Evolutionary conservation across 2,888 invertebrate genomes (phyloP), one percentile per base, ranked within the genome.

Genomic region (Microctonus brassicae): DNA sequence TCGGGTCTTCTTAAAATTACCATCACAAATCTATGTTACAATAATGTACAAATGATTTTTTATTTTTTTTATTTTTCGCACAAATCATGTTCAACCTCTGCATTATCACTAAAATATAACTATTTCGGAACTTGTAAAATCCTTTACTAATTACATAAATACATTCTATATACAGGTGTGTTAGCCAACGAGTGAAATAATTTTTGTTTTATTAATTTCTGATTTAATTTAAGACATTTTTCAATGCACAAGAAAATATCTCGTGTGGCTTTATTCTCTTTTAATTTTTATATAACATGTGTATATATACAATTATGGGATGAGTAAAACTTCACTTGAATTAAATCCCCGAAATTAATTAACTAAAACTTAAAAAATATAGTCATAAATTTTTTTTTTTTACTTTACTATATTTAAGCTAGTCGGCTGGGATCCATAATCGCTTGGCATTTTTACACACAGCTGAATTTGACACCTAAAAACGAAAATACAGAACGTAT

Each of bases 391-490:
- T 60, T 34, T 60, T 60, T 60, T 33, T 75, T 77, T n/a, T n/a
- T n/a, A n/a, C n/a, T n/a, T n/a, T 76, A 82, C 82, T 85, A 85
- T 84, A 85, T 83, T 85, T 83, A 83, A 84, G 83, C 83, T 84
- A 81, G 79, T 80, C 78, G 77, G 81, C 81, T 79, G 77, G 79
- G 78, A 79, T 81, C 80, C 81, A 76, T 78, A 81, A 78, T 79
- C 78, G 77, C 77, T 77, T 75, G 65, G 63, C 62, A 78, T 75
- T 77, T 81, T 89, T 90, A 94, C 76, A 95, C 95, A 87, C 94
- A 93, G 88, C 94, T 94, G 89, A 95, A 95, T 88, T 95, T 94
- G 81, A 94, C 91, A 81, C 89, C 88, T 89, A 85, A 77, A 86
- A 88, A 81, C 83, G 71, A 20, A 53, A 47, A 47, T 57, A 42